Conservation (phyloP, 2,888 invertebrate genomes). For the Spatulosminthurus flaviceps region DNA sequence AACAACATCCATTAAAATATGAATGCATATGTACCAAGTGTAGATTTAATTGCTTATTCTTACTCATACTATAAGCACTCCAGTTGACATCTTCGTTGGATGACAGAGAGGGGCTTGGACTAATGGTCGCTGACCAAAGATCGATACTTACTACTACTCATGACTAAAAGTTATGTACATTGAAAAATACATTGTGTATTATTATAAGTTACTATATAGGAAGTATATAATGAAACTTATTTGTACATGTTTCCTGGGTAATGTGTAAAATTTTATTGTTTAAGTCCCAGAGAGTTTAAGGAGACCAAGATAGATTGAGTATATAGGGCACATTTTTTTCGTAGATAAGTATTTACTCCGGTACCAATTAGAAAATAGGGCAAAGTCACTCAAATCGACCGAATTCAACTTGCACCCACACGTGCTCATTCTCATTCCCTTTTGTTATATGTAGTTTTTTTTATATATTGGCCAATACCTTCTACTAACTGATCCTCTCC, state of each 20-base stretch:
- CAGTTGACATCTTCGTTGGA: neutral
- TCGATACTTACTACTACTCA: too few species aligned
- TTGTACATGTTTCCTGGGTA: neutral
- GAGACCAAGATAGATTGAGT: conserved; percentile 27
- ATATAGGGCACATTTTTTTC: conserved; percentile 42
- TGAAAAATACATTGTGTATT: too few species aligned
- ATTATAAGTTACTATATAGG: neutral
- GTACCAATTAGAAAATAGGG: conserved; percentile 40
- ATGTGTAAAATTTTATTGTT: neutral
- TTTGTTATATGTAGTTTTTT: neutral
- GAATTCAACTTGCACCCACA: neutral
- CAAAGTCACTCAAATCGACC: conserved; percentile 41
- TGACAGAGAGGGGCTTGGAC: neutral
- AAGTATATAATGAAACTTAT: neutral
- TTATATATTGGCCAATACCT: neutral
- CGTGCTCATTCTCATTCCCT: neutral
- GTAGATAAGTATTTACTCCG: conserved; percentile 30
- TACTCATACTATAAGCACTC: neutral
- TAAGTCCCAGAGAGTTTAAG: neutral
- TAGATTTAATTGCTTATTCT: neutral
- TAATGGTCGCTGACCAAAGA: neutral
- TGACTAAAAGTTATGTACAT: too few species aligned
- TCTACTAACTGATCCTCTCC: too few species aligned
- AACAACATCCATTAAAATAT: too few species aligned
- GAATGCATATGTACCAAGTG: too few species aligned